These are phyloP conservation scores for Subacronicta megacephala DNA, from an alignment of 2,888 invertebrate species.

Conservation along the genomic window DNA sequence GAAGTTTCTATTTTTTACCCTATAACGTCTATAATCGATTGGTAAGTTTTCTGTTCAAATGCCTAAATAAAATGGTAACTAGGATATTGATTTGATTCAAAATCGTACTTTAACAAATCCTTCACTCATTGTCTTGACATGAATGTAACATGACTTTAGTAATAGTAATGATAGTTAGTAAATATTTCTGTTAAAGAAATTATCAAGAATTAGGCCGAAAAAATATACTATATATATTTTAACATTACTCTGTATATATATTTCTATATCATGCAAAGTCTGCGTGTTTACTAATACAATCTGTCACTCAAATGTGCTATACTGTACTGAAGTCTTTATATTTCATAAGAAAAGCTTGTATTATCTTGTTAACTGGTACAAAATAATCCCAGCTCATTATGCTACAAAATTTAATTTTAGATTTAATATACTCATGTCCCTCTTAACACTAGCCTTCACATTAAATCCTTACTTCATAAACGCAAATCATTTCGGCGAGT, in stretches of 20 bases:
- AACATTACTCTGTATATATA: too few relatives aligned
- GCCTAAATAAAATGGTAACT: slow-evolving; percentile 22
- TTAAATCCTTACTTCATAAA: slow-evolving; percentile 31
- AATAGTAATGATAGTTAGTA: slow-evolving; percentile 23
- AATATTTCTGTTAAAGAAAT: neutral
- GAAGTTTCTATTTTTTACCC: neutral
- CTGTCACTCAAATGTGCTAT: neutral
- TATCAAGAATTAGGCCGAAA: too few relatives aligned
- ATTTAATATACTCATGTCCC: slow-evolving; percentile 6
- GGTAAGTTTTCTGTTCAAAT: neutral
- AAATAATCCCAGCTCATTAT: neutral
- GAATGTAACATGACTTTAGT: slow-evolving; percentile 44
- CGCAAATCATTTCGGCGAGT: slow-evolving; percentile 16
- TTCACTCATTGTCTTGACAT: slow-evolving; percentile 57
- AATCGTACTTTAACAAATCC: slow-evolving; percentile 63
- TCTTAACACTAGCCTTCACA: slow-evolving; percentile 20
- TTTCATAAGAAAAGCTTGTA: neutral
- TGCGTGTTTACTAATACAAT: too few relatives aligned
- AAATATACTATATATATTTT: too few relatives aligned
- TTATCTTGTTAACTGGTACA: neutral
- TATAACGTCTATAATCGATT: slow-evolving; percentile 10
- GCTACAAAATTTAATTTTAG: neutral
- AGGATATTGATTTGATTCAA: slow-evolving; percentile 71
- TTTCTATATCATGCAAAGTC: too few relatives aligned
- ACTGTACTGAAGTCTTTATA: neutral